phyloP scores from a whole-genome alignment of 2,113 vertebrate species.

The Rafetus swinhoei region DNA sequence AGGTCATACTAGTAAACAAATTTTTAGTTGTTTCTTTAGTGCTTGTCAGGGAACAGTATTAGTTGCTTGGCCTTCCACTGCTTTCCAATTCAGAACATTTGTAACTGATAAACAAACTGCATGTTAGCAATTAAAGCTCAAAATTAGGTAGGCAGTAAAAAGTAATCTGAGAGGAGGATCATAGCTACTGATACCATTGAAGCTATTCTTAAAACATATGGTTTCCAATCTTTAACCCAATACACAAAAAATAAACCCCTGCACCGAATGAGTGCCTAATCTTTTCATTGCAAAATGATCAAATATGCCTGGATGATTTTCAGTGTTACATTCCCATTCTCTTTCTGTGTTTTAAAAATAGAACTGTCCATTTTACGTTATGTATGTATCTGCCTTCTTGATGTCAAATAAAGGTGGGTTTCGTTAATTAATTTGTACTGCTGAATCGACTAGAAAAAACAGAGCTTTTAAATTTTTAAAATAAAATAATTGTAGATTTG shows the following conservation, averaged over 20 bases:
- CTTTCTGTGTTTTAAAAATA: slow-evolving; percentile 49
- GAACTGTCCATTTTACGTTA: slow-evolving; percentile 49
- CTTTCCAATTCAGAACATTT: slow-evolving; percentile 67
- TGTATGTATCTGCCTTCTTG: slow-evolving; percentile 47
- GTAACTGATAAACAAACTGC: slow-evolving; percentile 76
- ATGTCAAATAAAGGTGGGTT: background rate
- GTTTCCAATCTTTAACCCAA: slow-evolving; percentile 67
- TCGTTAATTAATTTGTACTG: slow-evolving; percentile 68
- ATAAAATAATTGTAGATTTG: slow-evolving; percentile 26
- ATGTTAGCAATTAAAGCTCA: slow-evolving; percentile 72
- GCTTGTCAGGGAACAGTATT: slow-evolving; percentile 10
- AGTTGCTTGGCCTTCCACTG: slow-evolving; percentile 50
- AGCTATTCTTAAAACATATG: slow-evolving; percentile 72
- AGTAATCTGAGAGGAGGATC: slow-evolving; percentile 72
- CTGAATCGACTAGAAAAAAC: slow-evolving; percentile 45
- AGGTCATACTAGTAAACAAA: background rate
- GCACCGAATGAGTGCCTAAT: slow-evolving; percentile 43
- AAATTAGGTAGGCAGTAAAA: slow-evolving; percentile 73
- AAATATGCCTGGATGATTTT: slow-evolving; percentile 60
- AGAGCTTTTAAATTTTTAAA: background rate
- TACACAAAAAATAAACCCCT: slow-evolving; percentile 62
- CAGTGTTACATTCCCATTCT: slow-evolving; percentile 55
- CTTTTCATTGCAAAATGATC: slow-evolving; percentile 58
- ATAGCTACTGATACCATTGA: slow-evolving; percentile 75
- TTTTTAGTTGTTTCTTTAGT: background rate